Percentiles rank a stretch among this genome's conserved stretches.
Evolutionary conservation across 2,797 vertebrate genomes (phyloP).

Genomic region (Phoeniculus purpureus): DNA sequence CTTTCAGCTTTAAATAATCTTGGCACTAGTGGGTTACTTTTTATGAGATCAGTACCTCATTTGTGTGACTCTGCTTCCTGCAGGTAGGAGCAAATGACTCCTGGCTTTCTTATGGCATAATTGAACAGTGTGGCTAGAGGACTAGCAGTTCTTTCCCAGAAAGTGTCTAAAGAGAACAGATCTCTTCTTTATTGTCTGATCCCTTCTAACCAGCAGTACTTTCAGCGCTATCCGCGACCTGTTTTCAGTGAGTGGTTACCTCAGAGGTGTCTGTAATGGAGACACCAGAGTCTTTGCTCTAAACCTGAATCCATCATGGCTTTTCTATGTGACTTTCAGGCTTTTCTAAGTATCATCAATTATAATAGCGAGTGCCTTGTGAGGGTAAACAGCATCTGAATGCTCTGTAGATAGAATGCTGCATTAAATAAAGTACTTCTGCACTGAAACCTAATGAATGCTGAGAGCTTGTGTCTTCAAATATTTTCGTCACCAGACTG

Average conservation of each 20-base stretch:
- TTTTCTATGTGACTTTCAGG: neutral
- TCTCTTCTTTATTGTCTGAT: neutral
- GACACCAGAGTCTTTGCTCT: neutral
- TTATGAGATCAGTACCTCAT: neutral
- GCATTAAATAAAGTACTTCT: neutral
- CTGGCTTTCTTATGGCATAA: neutral
- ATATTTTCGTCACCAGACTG: neutral
- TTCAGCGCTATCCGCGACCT: neutral
- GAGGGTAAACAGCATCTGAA: neutral
- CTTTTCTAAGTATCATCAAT: neutral
- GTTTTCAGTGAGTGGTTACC: neutral
- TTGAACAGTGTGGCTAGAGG: neutral
- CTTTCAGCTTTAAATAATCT: neutral
- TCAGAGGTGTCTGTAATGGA: neutral
- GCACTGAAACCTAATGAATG: neutral
- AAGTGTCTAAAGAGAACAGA: neutral
- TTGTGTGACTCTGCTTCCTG: neutral
- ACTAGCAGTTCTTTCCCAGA: neutral
- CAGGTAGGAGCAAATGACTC: neutral
- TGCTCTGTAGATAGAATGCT: neutral
- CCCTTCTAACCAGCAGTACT: neutral
- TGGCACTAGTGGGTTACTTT: neutral
- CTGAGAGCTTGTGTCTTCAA: neutral
- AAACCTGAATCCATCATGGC: neutral
- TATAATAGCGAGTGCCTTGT: neutral